These are phyloP conservation scores for Sarcophaga bullata DNA, from an alignment of 1,140 invertebrate genomes.

Conservation along the genomic window DNA sequence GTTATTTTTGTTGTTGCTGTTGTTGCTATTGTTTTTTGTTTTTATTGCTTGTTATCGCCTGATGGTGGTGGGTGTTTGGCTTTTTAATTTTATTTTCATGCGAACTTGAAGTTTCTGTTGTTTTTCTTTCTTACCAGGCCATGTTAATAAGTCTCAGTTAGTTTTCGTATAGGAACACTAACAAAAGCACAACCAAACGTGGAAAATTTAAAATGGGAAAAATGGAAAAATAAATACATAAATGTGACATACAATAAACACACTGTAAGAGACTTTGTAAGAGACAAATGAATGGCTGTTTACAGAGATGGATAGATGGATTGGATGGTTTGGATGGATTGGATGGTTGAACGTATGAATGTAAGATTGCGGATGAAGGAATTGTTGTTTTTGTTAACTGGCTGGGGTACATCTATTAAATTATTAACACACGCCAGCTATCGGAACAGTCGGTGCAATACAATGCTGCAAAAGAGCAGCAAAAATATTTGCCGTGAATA, in stretches of 20 bases:
- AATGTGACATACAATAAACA: slow-evolving; percentile 12
- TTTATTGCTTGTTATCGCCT: no score
- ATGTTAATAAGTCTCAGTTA: slow-evolving; percentile 33
- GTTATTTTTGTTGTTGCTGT: neutral
- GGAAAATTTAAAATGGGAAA: neutral
- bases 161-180: slow-evolving; percentile 12
- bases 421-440: slow-evolving; percentile 9
- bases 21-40: neutral
- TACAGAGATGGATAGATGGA: neutral
- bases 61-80: slow-evolving; percentile 27
- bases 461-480: neutral
- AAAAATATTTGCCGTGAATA: no score
- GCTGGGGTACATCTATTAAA: neutral
- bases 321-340: neutral
- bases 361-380: slow-evolving; percentile 9
- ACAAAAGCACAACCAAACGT: no score
- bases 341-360: neutral
- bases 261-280: neutral
- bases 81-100: slow-evolving; percentile 39
- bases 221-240: neutral
- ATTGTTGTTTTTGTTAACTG: neutral
- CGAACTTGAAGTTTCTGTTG: slow-evolving; percentile 28
- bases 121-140: neutral
- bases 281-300: neutral
- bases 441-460: neutral